A percentile compares a stretch with the other conserved stretches of the same genome.
phyloP scores from a whole-genome alignment of 2,888 invertebrate species.

The Melieria crassipennis region DNA sequence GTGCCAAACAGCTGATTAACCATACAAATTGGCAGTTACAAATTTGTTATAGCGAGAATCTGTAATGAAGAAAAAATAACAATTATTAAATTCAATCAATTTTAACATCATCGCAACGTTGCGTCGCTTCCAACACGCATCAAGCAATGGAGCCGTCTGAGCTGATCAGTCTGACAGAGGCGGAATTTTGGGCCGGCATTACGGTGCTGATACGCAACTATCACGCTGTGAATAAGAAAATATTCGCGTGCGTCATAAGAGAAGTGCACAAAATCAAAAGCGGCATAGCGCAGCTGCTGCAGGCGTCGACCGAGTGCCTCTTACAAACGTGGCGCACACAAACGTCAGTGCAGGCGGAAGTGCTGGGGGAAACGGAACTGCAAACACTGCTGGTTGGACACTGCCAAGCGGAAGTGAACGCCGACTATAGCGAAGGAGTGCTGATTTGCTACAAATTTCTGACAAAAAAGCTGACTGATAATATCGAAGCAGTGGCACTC shows the following conservation, averaged over 20 bases:
- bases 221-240: constrained; percentile 77
- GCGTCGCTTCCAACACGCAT: too few species aligned
- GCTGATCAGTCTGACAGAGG: constrained; percentile 22
- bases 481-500: constrained; percentile 48
- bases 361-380: not conserved
- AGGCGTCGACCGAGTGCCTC: not conserved
- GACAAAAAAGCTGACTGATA: constrained; percentile 49
- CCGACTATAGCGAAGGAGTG: constrained; percentile 46
- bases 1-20: too few species aligned
- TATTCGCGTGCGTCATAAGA: constrained; percentile 68
- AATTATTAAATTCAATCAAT: too few species aligned
- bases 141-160: too few species aligned
- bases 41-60: not conserved
- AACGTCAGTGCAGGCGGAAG: not conserved
- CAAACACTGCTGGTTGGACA: not conserved
- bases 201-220: constrained; percentile 74
- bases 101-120: too few species aligned
- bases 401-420: not conserved
- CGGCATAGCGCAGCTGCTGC: constrained; percentile 42
- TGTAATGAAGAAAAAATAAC: not conserved
- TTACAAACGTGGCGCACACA: not conserved
- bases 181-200: constrained; percentile 74
- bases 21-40: not conserved
- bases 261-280: constrained; percentile 44
- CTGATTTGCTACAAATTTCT: constrained; percentile 51